Evolutionary conservation across 2,113 vertebrate genomes (phyloP).

Genomic region (Boulengeromyrus knoepffleri): DNA sequence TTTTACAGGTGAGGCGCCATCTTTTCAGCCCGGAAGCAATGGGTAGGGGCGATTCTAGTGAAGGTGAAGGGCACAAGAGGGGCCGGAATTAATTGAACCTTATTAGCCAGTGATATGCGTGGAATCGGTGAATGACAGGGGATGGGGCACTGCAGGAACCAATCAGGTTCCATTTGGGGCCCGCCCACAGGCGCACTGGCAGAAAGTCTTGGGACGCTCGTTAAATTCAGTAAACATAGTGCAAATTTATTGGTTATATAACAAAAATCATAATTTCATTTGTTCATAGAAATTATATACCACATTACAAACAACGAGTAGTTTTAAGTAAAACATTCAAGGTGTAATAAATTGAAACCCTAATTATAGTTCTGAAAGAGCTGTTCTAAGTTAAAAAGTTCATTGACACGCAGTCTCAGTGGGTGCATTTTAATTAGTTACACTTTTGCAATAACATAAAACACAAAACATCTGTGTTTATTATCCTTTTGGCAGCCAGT

Average conservation of each 20-base stretch:
- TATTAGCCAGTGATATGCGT: neutral
- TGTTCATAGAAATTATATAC: neutral
- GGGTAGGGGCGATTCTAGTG: neutral
- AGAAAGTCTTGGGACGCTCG: neutral
- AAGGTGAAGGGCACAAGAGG: neutral
- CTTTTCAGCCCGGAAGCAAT: neutral
- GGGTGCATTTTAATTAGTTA: neutral
- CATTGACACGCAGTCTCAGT: neutral
- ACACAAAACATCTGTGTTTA: neutral
- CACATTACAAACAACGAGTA: neutral
- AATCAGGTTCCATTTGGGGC: neutral
- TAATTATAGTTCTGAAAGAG: neutral
- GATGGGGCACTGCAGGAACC: neutral
- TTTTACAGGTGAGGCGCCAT: constrained; percentile 42
- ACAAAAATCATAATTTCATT: neutral
- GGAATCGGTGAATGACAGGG: neutral
- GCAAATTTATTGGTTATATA: neutral
- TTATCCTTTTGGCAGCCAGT: neutral
- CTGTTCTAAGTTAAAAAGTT: neutral
- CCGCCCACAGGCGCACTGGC: neutral
- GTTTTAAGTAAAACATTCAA: neutral
- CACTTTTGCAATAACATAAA: neutral
- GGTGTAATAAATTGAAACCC: neutral
- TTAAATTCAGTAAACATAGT: neutral
- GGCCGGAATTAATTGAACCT: neutral